Evolutionary conservation across 2,113 vertebrate genomes (phyloP), one percentile per base, ranked within the genome.

Genomic region (Psettodes erumei): DNA sequence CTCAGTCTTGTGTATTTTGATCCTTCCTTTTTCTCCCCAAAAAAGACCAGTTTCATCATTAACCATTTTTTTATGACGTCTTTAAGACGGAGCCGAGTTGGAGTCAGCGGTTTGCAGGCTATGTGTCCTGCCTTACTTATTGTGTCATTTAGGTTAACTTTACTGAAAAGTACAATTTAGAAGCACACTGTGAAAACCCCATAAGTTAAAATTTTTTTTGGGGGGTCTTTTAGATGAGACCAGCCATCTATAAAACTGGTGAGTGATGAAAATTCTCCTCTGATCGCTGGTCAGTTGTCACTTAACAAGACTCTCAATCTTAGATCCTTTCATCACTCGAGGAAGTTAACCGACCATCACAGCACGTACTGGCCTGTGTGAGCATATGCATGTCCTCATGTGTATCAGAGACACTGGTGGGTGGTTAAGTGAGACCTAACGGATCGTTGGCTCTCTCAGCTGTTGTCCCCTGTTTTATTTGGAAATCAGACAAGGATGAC

Each of bases 381-480:
- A 80, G 68, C 80, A 75, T 79, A 77, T 77, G 74, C 12, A 12
- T 70, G 71, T 85, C 73, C 67, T 77, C 81, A 65, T 84, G 79
- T 82, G 81, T 28, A 70, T 79, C 67, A 59, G 75, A 80, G 64
- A 83, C 47, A 66, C 79, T 69, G 51, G 76, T 77, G 90, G 81
- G 85, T 86, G 90, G 88, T 75, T 87, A 82, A 91, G 75, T 76
- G 60, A 81, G 82, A 84, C 71, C 59, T 47, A 81, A 56, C 19
- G 79, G 84, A 88, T 89, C 82, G 85, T 84, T 86, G 83, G 79
- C 81, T 84, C 72, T 50, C 83, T 89, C 85, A 77, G 86, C 86
- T 85, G 84, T 83, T 84, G 86, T 85, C 73, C 65, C 84, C 71
- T 88, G 77, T 84, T 94, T 90, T 62, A 84, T 88, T 90, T 91